A percentile compares a stretch with the other conserved stretches of the same genome.
Evolutionary conservation across 2,888 invertebrate species (phyloP).

Genomic region (Drosophila quinaria): DNA sequence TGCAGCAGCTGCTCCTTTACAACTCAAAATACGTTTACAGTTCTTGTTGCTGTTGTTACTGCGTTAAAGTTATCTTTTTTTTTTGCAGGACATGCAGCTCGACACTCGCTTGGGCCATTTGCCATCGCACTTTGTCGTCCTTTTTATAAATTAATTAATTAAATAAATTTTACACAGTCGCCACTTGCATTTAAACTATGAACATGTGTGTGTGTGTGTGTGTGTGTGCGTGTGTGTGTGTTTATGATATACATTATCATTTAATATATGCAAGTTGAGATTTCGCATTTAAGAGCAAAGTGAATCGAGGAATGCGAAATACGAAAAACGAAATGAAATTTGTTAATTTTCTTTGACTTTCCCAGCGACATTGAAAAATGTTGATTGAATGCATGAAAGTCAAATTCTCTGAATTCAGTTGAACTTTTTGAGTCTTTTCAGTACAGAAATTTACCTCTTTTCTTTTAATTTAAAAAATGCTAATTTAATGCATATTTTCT

Average conservation of each 20-base stretch:
- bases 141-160: slow-evolving; percentile 79
- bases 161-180: slow-evolving; percentile 71
- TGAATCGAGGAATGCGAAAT: slow-evolving; percentile 5
- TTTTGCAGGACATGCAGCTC: slow-evolving; percentile 35
- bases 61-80: slow-evolving; percentile 16
- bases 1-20: slow-evolving; percentile 49
- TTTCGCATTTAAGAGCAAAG: slow-evolving; percentile 13
- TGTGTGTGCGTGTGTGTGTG: slow-evolving; percentile 9
- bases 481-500: too few relatives aligned
- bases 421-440: too few relatives aligned
- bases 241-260: slow-evolving; percentile 41
- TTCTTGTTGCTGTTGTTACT: slow-evolving; percentile 14
- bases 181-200: slow-evolving; percentile 43
- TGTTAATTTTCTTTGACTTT: not conserved
- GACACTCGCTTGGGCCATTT: slow-evolving; percentile 32
- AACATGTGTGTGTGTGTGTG: slow-evolving; percentile 6
- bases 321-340: slow-evolving; percentile 1
- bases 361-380: not conserved
- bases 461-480: too few relatives aligned
- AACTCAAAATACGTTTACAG: slow-evolving; percentile 37
- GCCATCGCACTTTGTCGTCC: slow-evolving; percentile 62
- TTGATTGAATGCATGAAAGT: not conserved
- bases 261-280: slow-evolving; percentile 27
- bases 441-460: too few relatives aligned
- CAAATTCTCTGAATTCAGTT: not conserved